These are phyloP conservation scores for Cenopis cana DNA, from an alignment of 2,888 invertebrate species.

Conservation along the genomic window DNA sequence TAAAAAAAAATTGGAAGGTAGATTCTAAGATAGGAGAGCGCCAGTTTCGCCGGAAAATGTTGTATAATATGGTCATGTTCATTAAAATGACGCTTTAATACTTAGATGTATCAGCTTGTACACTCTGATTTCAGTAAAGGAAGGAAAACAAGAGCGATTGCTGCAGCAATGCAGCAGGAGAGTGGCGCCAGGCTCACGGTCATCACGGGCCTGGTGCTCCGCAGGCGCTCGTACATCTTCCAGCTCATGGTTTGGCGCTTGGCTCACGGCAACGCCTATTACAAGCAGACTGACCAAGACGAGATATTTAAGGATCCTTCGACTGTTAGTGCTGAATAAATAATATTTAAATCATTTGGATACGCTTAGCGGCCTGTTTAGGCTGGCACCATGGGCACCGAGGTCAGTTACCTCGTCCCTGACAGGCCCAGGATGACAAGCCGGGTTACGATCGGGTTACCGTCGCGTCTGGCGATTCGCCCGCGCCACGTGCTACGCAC, in stretches of 20 bases:
- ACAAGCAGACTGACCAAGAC: constrained; percentile 91
- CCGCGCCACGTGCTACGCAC: too few species aligned
- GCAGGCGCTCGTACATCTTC: constrained; percentile 61
- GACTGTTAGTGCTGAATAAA: constrained; percentile 77
- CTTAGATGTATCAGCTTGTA: not conserved
- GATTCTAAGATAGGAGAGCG: too few species aligned
- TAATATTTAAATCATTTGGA: not conserved
- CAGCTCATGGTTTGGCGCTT: constrained; percentile 77
- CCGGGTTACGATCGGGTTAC: too few species aligned
- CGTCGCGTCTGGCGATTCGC: too few species aligned
- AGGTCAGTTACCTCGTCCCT: too few species aligned
- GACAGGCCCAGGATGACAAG: too few species aligned
- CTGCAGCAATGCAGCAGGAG: constrained; percentile 16
- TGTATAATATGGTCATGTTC: too few species aligned
- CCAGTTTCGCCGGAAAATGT: too few species aligned
- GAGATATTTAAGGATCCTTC: constrained; percentile 92
- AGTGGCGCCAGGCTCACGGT: constrained; percentile 63
- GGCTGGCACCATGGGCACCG: too few species aligned
- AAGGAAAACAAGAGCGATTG: not conserved
- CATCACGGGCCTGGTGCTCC: constrained; percentile 67
- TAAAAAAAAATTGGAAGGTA: too few species aligned
- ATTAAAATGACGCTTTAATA: not conserved
- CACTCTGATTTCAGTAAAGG: constrained; percentile 8
- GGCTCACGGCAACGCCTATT: constrained; percentile 92
- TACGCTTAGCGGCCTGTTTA: too few species aligned